Percentiles rank a stretch among this genome's conserved stretches.
Evolutionary conservation across 2,797 vertebrate species (phyloP).

Genomic region (Acanthiza pusilla): DNA sequence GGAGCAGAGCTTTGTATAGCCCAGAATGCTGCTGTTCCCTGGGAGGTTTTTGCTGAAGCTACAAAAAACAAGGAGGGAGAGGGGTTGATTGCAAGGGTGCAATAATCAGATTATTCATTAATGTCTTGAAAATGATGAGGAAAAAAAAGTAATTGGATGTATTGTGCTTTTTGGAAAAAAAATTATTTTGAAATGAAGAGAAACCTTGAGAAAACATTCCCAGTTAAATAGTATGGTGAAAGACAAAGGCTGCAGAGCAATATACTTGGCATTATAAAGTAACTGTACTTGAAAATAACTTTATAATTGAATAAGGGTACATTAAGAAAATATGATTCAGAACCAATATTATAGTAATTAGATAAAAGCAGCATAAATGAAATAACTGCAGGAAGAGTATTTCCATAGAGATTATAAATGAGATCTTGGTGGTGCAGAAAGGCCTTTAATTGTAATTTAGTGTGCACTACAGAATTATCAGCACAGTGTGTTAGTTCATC

Average conservation of each 20-base stretch:
- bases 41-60: constrained; percentile 4
- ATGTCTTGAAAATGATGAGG: constrained; percentile 17
- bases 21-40: background rate
- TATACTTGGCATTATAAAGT: constrained; percentile 69
- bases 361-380: constrained; percentile 78
- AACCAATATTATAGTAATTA: constrained; percentile 80
- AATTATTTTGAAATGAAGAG: constrained; percentile 21
- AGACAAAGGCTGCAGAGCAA: constrained; percentile 56
- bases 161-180: constrained; percentile 29
- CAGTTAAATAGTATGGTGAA: constrained; percentile 54
- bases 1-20: background rate
- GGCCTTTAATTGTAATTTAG: constrained; percentile 81
- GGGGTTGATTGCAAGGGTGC: background rate
- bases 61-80: background rate
- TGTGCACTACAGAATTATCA: constrained; percentile 77
- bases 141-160: constrained; percentile 23
- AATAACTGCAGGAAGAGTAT: constrained; percentile 78
- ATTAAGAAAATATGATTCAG: constrained; percentile 79
- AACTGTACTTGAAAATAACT: constrained; percentile 79
- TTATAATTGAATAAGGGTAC: constrained; percentile 78
- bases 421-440: constrained; percentile 78
- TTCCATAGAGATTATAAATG: constrained; percentile 80
- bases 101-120: constrained; percentile 22
- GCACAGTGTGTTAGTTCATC: constrained; percentile 74
- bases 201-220: constrained; percentile 27